A percentile compares a stretch with the other conserved stretches of the same genome.
phyloP scores from a whole-genome alignment of 2,113 vertebrate species.

The Bubo blakistoni region DNA sequence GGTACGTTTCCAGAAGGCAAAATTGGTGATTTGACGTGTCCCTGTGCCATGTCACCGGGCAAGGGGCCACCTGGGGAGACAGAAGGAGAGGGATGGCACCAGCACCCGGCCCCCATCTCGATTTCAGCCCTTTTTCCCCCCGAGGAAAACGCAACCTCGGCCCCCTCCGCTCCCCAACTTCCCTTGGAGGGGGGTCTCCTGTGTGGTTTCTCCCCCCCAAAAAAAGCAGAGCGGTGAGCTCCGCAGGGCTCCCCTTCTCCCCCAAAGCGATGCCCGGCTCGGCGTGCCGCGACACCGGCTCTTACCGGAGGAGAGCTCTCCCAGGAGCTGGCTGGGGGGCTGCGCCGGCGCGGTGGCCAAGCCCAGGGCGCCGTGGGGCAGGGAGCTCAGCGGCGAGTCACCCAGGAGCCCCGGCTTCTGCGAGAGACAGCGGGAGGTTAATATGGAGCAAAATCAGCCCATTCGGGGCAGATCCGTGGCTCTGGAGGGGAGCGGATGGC shows the following conservation, averaged over 20 bases:
- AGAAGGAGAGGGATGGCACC: neutral
- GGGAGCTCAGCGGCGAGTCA: constrained; percentile 78
- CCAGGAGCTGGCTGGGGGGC: constrained; percentile 74
- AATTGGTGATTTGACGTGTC: constrained; percentile 71
- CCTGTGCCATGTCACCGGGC: constrained; percentile 68
- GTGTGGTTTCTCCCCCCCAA: too few relatives aligned
- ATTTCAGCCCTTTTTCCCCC: neutral
- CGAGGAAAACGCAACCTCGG: too few relatives aligned
- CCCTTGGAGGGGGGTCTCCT: neutral
- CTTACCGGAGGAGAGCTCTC: constrained; percentile 77
- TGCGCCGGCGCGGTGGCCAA: constrained; percentile 55
- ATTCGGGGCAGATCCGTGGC: neutral
- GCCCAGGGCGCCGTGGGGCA: constrained; percentile 50
- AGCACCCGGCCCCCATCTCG: too few relatives aligned
- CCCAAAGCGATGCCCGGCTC: neutral
- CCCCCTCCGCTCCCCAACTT: too few relatives aligned
- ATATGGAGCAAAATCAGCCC: too few relatives aligned
- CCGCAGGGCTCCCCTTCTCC: too few relatives aligned
- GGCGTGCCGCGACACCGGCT: neutral
- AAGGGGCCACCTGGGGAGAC: constrained; percentile 68
- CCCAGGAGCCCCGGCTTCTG: constrained; percentile 86
- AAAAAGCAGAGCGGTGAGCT: too few relatives aligned
- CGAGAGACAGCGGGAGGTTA: neutral
- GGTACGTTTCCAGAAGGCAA: constrained; percentile 49
- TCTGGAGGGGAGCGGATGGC: neutral